Evolutionary conservation across 2,797 vertebrate species (phyloP).

Genomic region (Halcyon leucocephala): DNA sequence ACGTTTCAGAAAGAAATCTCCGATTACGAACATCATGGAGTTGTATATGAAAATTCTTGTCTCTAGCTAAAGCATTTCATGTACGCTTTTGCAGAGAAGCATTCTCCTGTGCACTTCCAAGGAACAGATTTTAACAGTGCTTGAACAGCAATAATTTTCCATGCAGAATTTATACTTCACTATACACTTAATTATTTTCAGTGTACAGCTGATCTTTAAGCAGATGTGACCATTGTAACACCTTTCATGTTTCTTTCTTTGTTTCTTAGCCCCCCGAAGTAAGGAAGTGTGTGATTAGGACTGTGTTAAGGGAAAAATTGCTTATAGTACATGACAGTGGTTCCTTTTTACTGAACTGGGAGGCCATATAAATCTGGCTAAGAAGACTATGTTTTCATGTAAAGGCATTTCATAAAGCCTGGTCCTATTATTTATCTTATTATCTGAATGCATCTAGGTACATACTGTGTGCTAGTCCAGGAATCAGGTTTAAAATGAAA

Average conservation of each 20-base stretch:
- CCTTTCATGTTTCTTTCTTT: no score
- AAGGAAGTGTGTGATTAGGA: not conserved
- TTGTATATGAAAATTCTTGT: not conserved
- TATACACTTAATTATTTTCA: not conserved
- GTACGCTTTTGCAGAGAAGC: not conserved
- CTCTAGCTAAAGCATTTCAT: not conserved
- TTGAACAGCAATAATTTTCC: not conserved
- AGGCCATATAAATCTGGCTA: not conserved
- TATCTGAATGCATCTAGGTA: not conserved
- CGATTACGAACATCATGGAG: not conserved
- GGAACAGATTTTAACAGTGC: not conserved
- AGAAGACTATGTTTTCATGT: not conserved
- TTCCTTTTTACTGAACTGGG: not conserved
- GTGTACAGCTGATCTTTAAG: not conserved
- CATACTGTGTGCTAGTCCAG: not conserved
- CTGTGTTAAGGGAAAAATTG: not conserved
- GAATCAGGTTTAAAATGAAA: not conserved
- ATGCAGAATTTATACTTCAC: not conserved
- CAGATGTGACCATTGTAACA: not conserved
- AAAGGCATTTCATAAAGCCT: not conserved
- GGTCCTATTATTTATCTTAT: not conserved
- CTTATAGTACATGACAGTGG: fast-evolving
- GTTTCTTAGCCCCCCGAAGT: not conserved
- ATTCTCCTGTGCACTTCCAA: fast-evolving
- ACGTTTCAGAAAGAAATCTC: not conserved